These are phyloP conservation scores for Allolobophora icterica DNA, from an alignment of 2,888 invertebrate genomes.

Conservation along the genomic window DNA sequence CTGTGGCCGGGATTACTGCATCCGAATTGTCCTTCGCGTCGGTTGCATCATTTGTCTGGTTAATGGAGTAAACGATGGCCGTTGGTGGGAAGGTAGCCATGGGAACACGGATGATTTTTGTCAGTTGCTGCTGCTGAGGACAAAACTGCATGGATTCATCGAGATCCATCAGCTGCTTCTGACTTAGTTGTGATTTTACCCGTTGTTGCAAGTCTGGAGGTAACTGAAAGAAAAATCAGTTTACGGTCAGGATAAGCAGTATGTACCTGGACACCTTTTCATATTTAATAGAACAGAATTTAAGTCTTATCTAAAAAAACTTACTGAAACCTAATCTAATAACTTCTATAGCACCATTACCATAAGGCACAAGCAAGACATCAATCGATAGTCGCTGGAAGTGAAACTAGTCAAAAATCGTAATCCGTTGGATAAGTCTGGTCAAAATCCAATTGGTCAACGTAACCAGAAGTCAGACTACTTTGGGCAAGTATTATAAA, in stretches of 20 bases:
- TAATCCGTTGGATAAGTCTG: background rate
- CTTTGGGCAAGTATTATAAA: no score
- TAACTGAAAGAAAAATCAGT: conserved; percentile 71
- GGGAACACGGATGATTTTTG: conserved; percentile 74
- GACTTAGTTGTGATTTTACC: conserved; percentile 70
- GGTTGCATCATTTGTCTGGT: conserved; percentile 46
- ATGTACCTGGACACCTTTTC: background rate
- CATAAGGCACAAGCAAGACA: background rate
- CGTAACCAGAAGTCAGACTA: no score
- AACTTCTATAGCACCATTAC: background rate
- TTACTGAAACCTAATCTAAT: background rate
- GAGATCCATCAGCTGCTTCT: conserved; percentile 53
- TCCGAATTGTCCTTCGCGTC: background rate
- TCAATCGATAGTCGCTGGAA: no score
- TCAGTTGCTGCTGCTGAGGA: conserved; percentile 46
- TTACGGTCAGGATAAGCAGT: background rate
- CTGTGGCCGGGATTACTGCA: conserved; percentile 56
- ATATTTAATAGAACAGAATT: background rate
- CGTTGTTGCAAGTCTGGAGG: conserved; percentile 89
- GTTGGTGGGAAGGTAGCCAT: conserved; percentile 83
- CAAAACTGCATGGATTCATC: background rate
- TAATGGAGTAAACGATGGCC: conserved; percentile 75
- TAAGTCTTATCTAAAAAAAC: background rate
- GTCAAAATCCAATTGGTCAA: background rate
- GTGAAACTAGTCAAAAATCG: background rate